Percentiles rank a stretch among this genome's conserved stretches.
These are phyloP conservation scores for Oligia strigilis DNA, from an alignment of 2,888 invertebrate species.

Conservation along the genomic window DNA sequence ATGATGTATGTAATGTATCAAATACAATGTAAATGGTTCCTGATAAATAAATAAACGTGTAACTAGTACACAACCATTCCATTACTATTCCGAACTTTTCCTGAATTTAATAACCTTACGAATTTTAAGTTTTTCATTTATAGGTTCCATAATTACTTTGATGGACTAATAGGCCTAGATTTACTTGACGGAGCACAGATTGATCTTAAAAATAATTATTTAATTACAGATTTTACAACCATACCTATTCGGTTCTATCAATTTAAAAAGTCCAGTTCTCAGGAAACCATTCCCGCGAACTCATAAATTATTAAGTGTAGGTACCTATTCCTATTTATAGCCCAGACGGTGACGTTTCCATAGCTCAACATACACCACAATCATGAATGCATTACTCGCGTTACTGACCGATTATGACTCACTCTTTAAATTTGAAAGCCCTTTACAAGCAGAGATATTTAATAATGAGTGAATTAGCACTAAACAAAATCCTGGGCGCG, in stretches of 20 bases:
- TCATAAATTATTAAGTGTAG: neutral
- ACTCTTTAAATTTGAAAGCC: neutral
- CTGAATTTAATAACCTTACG: neutral
- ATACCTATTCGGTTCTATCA: conserved; percentile 1
- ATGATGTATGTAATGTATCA: too few species aligned
- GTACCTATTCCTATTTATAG: neutral
- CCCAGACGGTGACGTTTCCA: conserved; percentile 2
- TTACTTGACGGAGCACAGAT: conserved; percentile 12
- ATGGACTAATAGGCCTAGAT: conserved; percentile 5
- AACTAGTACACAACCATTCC: conserved; percentile 2
- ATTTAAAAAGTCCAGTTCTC: neutral
- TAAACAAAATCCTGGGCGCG: neutral
- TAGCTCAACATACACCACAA: neutral
- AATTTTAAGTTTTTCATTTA: conserved; percentile 1
- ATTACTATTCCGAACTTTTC: conserved; percentile 10
- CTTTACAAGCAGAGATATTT: conserved; percentile 3
- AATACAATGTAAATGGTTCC: too few species aligned
- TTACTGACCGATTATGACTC: neutral
- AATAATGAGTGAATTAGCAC: conserved; percentile 7
- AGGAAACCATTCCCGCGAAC: neutral
- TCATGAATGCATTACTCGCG: conserved; percentile 5
- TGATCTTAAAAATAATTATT: conserved; percentile 11
- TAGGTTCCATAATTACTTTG: conserved; percentile 8
- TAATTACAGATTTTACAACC: neutral
- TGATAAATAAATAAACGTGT: neutral